Percentiles rank a stretch among this genome's conserved stretches.
These are phyloP conservation scores for Corythoichthys haematopterus DNA, from an alignment of 2,113 vertebrate species.

Conservation along the genomic window DNA sequence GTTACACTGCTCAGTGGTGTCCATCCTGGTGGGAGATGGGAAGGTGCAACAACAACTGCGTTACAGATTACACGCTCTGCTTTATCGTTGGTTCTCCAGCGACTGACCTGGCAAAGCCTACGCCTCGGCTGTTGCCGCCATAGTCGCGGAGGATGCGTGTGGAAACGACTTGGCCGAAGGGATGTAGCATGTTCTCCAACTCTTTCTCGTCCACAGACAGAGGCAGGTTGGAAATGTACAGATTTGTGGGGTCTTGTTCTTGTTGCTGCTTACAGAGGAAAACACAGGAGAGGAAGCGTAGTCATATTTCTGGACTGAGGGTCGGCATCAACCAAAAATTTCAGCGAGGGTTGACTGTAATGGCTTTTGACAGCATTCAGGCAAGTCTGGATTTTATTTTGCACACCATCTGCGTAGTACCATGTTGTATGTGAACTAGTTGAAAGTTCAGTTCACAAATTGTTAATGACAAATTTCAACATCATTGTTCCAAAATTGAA, in stretches of 20 bases:
- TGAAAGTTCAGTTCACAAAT: too few species aligned
- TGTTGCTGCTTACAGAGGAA: slow-evolving; percentile 82
- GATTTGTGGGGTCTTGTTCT: slow-evolving; percentile 90
- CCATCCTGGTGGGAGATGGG: slow-evolving; percentile 79
- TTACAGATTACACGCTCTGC: too few species aligned
- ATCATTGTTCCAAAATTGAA: too few species aligned
- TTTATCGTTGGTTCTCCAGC: not conserved
- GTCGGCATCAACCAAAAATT: not conserved
- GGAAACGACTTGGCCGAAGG: slow-evolving; percentile 89
- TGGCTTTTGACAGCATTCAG: too few species aligned
- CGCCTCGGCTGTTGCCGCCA: slow-evolving; percentile 93
- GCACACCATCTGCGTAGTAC: too few species aligned
- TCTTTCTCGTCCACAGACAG: slow-evolving; percentile 98
- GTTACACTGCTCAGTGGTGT: slow-evolving; percentile 82
- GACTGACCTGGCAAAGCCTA: slow-evolving; percentile 95
- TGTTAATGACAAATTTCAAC: too few species aligned
- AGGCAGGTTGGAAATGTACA: slow-evolving; percentile 97
- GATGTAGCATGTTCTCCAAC: slow-evolving; percentile 94
- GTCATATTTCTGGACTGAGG: not conserved
- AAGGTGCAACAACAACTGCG: slow-evolving; percentile 6
- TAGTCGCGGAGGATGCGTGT: slow-evolving; percentile 97
- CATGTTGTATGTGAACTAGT: too few species aligned
- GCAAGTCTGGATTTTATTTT: too few species aligned
- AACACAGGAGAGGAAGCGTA: not conserved
- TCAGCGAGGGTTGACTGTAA: too few species aligned